Conservation (phyloP, 2,888 invertebrate genomes). For the Parnassius smintheus region DNA sequence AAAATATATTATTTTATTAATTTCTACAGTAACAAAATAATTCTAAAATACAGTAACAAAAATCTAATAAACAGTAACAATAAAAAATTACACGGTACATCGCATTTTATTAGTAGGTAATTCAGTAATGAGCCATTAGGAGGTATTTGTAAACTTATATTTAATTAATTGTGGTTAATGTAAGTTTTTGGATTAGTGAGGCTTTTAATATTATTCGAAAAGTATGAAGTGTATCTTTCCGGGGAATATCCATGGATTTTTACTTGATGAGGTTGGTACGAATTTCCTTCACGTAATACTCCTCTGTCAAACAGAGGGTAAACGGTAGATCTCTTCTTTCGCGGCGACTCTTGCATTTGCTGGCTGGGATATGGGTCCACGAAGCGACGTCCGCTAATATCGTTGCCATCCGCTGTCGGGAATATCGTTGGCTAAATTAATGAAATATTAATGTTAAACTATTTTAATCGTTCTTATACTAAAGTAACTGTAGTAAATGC, state of each 20-base stretch:
- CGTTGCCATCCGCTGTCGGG: slow-evolving; percentile 76
- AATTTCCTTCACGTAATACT: slow-evolving; percentile 41
- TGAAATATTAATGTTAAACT: slow-evolving; percentile 49
- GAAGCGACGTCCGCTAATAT: slow-evolving; percentile 68
- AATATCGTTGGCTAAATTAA: slow-evolving; percentile 70
- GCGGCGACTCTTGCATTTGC: slow-evolving; percentile 70
- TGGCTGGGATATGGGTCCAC: slow-evolving; percentile 74
- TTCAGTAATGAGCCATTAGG: too few species aligned
- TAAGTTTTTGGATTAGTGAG: slow-evolving; percentile 29
- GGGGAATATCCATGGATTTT: slow-evolving; percentile 65
- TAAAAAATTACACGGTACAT: slow-evolving; percentile 11
- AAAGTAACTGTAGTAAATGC: neutral
- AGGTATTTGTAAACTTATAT: too few species aligned
- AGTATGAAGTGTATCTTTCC: slow-evolving; percentile 70
- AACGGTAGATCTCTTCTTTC: slow-evolving; percentile 66
- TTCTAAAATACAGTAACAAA: slow-evolving; percentile 1
- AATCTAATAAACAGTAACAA: slow-evolving; percentile 22
- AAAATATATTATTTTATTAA: slow-evolving; percentile 17
- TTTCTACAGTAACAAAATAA: slow-evolving; percentile 19
- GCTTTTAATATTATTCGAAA: slow-evolving; percentile 50
- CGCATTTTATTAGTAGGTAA: slow-evolving; percentile 13
- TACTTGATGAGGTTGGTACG: slow-evolving; percentile 47
- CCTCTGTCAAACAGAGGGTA: slow-evolving; percentile 56
- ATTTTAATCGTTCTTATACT: slow-evolving; percentile 8
- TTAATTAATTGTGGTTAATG: slow-evolving; percentile 17